These are phyloP conservation scores for Euura lappo DNA, from an alignment of 1,140 invertebrate species.

Conservation along the genomic window DNA sequence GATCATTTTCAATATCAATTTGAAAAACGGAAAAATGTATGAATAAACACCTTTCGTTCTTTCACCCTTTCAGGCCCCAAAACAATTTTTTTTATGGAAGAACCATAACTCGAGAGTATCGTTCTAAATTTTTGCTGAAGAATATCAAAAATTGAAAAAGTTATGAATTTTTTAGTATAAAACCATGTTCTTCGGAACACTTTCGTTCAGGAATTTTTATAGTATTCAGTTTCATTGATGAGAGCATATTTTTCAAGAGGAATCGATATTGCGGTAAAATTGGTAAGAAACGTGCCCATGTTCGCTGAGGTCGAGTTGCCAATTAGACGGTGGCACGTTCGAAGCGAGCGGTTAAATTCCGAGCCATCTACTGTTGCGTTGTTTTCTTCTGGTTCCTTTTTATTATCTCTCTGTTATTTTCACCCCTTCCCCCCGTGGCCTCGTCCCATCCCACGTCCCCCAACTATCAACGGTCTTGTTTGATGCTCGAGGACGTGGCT, in stretches of 20 bases:
- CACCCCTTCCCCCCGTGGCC: neutral
- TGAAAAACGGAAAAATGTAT: no score
- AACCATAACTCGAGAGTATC: no score
- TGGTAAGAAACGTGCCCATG: conserved; percentile 3
- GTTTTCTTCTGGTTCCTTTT: neutral
- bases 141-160: no score
- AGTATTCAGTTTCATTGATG: no score
- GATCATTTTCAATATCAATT: no score
- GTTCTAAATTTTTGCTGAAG: no score
- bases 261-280: conserved; percentile 1
- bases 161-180: no score
- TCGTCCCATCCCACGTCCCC: neutral
- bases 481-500: neutral
- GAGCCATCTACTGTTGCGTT: neutral
- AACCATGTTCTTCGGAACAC: no score
- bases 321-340: neutral
- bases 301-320: neutral
- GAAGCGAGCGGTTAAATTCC: neutral
- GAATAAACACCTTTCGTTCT: no score
- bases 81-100: no score
- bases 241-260: neutral
- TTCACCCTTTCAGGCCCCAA: no score
- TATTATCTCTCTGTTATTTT: neutral
- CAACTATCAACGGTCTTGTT: conserved; percentile 2
- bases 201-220: no score